Conservation (phyloP, 2,888 invertebrate species). For the Bombylius major region DNA sequence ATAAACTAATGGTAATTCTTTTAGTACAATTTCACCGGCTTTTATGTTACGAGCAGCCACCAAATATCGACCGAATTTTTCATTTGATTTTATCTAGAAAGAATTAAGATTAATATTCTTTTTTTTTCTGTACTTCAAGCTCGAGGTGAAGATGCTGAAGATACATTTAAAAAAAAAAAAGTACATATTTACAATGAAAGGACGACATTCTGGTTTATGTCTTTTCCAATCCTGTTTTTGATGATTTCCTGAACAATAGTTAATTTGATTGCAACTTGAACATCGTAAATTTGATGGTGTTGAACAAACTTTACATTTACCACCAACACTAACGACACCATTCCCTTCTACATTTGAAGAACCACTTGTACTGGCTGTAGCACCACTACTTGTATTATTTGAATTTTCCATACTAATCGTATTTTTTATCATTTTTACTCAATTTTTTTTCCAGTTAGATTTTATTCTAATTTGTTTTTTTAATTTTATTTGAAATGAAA, state of each 20-base stretch:
- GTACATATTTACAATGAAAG: constrained; percentile 43
- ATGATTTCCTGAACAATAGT: constrained; percentile 64
- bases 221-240: constrained; percentile 66
- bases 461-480: too few relatives aligned
- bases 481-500: too few relatives aligned
- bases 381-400: too few relatives aligned
- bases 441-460: too few relatives aligned
- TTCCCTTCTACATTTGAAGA: too few relatives aligned
- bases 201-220: constrained; percentile 54
- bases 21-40: constrained; percentile 57
- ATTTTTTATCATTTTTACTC: too few relatives aligned
- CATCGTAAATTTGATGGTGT: constrained; percentile 54
- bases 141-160: too few relatives aligned
- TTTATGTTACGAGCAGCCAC: constrained; percentile 57
- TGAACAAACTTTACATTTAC: constrained; percentile 49
- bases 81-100: constrained; percentile 42
- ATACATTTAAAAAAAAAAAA: too few relatives aligned
- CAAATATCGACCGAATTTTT: constrained; percentile 52
- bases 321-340: not conserved
- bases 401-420: too few relatives aligned
- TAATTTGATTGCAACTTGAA: constrained; percentile 55
- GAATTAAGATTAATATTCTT: too few relatives aligned
- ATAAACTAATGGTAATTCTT: constrained; percentile 54
- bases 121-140: too few relatives aligned
- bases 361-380: too few relatives aligned